Conservation (phyloP, 2,888 invertebrate species). For the Bombylius major region DNA sequence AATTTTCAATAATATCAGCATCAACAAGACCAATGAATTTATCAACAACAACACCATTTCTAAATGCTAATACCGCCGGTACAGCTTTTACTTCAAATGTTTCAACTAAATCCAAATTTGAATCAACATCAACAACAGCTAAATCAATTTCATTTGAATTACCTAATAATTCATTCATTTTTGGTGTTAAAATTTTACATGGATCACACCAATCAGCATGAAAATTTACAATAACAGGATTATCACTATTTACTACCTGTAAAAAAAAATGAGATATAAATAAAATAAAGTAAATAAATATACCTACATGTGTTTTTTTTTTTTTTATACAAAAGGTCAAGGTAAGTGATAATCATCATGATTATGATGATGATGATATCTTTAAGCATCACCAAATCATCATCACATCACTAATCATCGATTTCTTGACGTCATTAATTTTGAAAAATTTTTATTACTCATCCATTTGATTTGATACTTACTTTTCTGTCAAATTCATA, state of each 20-base stretch:
- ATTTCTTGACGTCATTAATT: too few relatives aligned
- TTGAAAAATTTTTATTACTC: too few relatives aligned
- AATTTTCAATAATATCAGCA: slow-evolving; percentile 62
- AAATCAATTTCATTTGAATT: slow-evolving; percentile 59
- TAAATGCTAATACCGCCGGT: slow-evolving; percentile 68
- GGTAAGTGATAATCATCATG: too few relatives aligned
- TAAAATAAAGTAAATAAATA: too few relatives aligned
- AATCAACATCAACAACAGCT: slow-evolving; percentile 71
- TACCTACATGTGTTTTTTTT: background rate
- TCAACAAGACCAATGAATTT: slow-evolving; percentile 82
- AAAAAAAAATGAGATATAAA: slow-evolving; percentile 7
- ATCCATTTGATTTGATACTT: too few relatives aligned
- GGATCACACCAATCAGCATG: slow-evolving; percentile 89
- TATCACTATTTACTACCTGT: slow-evolving; percentile 65
- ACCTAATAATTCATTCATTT: slow-evolving; percentile 62
- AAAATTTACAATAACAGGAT: slow-evolving; percentile 81
- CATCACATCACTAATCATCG: too few relatives aligned
- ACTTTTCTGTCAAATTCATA: slow-evolving; percentile 67
- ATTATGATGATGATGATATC: too few relatives aligned
- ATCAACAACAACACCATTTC: slow-evolving; percentile 70
- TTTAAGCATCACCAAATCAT: too few relatives aligned
- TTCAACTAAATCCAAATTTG: slow-evolving; percentile 68
- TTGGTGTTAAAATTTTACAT: slow-evolving; percentile 74
- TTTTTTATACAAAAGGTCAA: too few relatives aligned
- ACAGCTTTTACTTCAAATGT: slow-evolving; percentile 74